Evolutionary conservation across 2,797 vertebrate genomes (phyloP).

Genomic region (Oryzias dopingdopingensis): DNA sequence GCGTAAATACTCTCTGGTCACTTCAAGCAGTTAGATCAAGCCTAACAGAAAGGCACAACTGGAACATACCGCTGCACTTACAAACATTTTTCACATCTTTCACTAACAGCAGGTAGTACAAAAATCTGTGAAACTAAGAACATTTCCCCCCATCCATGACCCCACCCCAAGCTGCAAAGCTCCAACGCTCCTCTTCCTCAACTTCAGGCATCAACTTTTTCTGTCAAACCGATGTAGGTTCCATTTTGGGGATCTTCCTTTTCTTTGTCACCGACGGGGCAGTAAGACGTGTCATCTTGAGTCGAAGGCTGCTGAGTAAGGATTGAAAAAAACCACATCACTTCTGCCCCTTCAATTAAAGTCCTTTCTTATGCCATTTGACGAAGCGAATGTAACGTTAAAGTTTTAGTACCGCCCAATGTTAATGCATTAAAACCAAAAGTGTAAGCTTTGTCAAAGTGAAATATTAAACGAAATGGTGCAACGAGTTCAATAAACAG

Average conservation of each 20-base stretch:
- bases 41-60: no score
- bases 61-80: background rate
- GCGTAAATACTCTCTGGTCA: no score
- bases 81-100: background rate
- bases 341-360: background rate
- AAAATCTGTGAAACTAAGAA: conserved; percentile 14
- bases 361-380: background rate
- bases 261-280: conserved; percentile 61
- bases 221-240: conserved; percentile 59
- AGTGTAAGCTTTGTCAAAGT: background rate
- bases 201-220: conserved; percentile 42
- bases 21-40: no score
- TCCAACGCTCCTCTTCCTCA: conserved; percentile 19
- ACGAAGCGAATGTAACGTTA: background rate
- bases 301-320: conserved; percentile 37
- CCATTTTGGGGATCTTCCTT: conserved; percentile 71
- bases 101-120: conserved; percentile 13
- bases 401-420: background rate
- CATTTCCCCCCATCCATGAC: background rate
- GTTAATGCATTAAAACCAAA: conserved; percentile 25
- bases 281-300: conserved; percentile 63
- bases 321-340: background rate
- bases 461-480: conserved; percentile 5
- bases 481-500: background rate
- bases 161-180: background rate